These are phyloP conservation scores for Drosophila ercepeae DNA, from an alignment of 1,140 invertebrate genomes.

Conservation along the genomic window DNA sequence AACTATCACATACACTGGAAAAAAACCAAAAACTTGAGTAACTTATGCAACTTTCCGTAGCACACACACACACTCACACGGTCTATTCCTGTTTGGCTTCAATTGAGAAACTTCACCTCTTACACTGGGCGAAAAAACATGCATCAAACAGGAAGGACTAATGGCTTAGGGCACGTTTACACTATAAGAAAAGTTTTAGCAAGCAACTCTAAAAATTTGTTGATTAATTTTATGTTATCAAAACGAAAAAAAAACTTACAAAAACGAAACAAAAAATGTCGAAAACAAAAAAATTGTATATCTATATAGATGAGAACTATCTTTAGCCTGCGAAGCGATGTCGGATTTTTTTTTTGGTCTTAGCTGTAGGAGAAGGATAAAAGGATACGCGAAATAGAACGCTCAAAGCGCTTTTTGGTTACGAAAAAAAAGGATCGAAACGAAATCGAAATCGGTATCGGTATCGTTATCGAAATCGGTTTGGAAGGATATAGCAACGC, in stretches of 20 bases:
- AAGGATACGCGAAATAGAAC: conserved; percentile 59
- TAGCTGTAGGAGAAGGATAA: conserved; percentile 55
- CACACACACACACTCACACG: conserved; percentile 31
- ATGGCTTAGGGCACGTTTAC: conserved; percentile 31
- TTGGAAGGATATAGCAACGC: conserved; percentile 71
- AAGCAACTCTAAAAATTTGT: conserved; percentile 71
- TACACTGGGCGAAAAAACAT: background rate
- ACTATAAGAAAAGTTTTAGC: conserved; percentile 45
- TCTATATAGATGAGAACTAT: conserved; percentile 32
- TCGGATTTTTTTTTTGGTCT: conserved; percentile 56
- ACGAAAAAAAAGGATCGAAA: conserved; percentile 11
- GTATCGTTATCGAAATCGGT: conserved; percentile 10
- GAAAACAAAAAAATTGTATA: conserved; percentile 29
- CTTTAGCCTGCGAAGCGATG: conserved; percentile 29
- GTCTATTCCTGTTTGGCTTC: conserved; percentile 8
- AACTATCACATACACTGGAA: conserved; percentile 13
- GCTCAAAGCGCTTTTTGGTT: conserved; percentile 72
- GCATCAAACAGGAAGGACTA: background rate
- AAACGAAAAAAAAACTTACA: conserved; percentile 23
- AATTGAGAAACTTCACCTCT: background rate
- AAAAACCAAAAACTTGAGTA: conserved; percentile 22
- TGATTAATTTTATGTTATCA: conserved; percentile 77
- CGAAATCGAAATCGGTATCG: conserved; percentile 37
- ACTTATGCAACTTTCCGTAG: conserved; percentile 62
- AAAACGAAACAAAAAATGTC: conserved; percentile 24